A percentile compares a stretch with the other conserved stretches of the same genome.
Evolutionary conservation across 2,888 invertebrate species (phyloP).

Genomic region (Aphidius colemani): DNA sequence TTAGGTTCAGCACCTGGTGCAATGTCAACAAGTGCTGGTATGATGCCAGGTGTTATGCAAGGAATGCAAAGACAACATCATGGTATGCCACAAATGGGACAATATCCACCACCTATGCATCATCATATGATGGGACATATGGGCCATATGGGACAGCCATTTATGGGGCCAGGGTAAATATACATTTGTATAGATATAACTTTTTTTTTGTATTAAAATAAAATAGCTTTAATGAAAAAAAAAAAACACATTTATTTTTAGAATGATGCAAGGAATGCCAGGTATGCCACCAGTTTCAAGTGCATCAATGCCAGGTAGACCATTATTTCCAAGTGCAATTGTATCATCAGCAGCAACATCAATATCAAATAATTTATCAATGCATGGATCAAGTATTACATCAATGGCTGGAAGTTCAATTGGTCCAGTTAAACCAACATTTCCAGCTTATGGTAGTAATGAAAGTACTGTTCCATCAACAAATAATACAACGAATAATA

Average conservation of each 20-base stretch:
- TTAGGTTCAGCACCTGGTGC: slow-evolving; percentile 69
- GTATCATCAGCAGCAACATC: slow-evolving; percentile 63
- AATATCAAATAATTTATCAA: slow-evolving; percentile 59
- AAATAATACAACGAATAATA: slow-evolving; percentile 59
- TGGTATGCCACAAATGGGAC: slow-evolving; percentile 66
- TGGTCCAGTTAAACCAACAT: slow-evolving; percentile 72
- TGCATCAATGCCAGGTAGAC: slow-evolving; percentile 64
- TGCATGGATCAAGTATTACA: slow-evolving; percentile 65
- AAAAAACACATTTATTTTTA: slow-evolving; percentile 21
- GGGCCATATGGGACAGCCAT: slow-evolving; percentile 76
- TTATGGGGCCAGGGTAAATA: slow-evolving; percentile 70
- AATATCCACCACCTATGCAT: slow-evolving; percentile 65
- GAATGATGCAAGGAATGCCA: slow-evolving; percentile 63
- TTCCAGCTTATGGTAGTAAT: slow-evolving; percentile 73
- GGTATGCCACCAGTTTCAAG: slow-evolving; percentile 54
- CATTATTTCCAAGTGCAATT: slow-evolving; percentile 77
- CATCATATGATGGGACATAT: slow-evolving; percentile 67
- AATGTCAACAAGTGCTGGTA: slow-evolving; percentile 66
- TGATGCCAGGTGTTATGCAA: slow-evolving; percentile 71
- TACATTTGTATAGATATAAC: too few species aligned
- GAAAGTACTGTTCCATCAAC: slow-evolving; percentile 49
- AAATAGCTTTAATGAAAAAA: not conserved
- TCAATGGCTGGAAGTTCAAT: slow-evolving; percentile 59
- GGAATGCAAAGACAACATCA: slow-evolving; percentile 61
- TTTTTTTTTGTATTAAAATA: too few species aligned